A percentile compares a stretch with the other conserved stretches of the same genome.
phyloP scores from a whole-genome alignment of 1,140 invertebrate species.

The Sinonovacula constricta region DNA sequence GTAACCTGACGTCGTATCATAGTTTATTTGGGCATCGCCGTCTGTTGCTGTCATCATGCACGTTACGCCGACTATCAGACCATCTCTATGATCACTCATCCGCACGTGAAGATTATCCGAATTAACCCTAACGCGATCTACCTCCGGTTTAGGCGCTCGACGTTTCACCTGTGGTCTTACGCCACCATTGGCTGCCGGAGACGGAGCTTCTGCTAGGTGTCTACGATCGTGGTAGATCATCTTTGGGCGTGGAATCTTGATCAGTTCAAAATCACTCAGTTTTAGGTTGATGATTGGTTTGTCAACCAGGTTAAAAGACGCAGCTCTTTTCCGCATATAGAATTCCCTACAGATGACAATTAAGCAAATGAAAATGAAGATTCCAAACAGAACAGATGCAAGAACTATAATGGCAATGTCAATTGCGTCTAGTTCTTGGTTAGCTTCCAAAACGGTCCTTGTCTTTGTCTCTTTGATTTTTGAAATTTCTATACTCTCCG shows the following conservation, averaged over 20 bases:
- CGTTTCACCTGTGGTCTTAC: background rate
- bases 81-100: constrained; percentile 37
- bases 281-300: constrained; percentile 62
- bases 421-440: constrained; percentile 49
- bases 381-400: constrained; percentile 54
- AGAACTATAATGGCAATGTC: constrained; percentile 62
- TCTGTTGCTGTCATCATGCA: background rate
- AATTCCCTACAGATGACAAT: constrained; percentile 55
- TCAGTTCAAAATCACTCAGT: constrained; percentile 61
- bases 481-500: background rate
- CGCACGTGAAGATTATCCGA: constrained; percentile 45
- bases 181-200: background rate
- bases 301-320: constrained; percentile 57
- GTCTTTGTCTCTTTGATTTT: background rate
- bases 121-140: constrained; percentile 8
- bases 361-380: constrained; percentile 52
- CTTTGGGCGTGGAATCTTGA: constrained; percentile 57
- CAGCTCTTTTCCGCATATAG: constrained; percentile 55
- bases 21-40: background rate
- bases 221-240: constrained; percentile 51
- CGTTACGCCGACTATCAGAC: constrained; percentile 52
- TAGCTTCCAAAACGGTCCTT: constrained; percentile 10
- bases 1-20: background rate
- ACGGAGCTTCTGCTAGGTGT: background rate
- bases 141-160: background rate